Conservation (phyloP, 2,113 vertebrate species). For the Gulo gulo region DNA sequence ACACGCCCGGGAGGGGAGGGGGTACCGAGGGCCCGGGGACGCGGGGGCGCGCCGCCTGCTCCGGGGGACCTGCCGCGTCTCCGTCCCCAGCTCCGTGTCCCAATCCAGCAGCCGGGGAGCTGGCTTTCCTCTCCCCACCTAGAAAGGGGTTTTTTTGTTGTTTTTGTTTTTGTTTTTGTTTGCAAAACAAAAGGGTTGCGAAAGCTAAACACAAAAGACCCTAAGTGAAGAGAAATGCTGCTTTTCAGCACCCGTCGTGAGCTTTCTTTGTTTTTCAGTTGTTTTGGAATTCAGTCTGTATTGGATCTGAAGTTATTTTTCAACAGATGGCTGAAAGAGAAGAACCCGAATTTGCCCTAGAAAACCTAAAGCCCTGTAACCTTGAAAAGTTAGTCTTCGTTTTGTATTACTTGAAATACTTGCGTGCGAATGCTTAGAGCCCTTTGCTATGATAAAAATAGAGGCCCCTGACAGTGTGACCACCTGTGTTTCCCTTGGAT, state of each 20-base stretch:
- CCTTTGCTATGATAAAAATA: slow-evolving; percentile 53
- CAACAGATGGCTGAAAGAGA: background rate
- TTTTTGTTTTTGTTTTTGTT: background rate
- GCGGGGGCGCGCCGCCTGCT: background rate
- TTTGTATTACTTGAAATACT: slow-evolving; percentile 53
- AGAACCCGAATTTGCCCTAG: background rate
- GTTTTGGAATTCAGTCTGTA: background rate
- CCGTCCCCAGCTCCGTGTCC: background rate
- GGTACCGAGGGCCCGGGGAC: background rate
- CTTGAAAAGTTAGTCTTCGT: slow-evolving; percentile 41
- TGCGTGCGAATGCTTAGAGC: background rate
- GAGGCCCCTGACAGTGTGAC: background rate
- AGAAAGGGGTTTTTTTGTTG: background rate
- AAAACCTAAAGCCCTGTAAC: slow-evolving; percentile 17
- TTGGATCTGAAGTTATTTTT: background rate
- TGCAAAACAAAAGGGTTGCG: background rate
- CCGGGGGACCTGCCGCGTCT: background rate
- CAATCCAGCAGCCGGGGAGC: background rate
- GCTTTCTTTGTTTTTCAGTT: background rate
- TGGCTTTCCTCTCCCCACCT: background rate
- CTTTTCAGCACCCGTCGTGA: background rate
- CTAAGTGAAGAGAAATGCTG: background rate
- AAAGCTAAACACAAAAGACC: background rate
- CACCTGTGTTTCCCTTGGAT: slow-evolving; percentile 65
- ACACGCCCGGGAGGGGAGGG: background rate